Base-by-base conservation (phyloP, 2,113 vertebrate genomes). In the Malurus melanocephalus region DNA sequence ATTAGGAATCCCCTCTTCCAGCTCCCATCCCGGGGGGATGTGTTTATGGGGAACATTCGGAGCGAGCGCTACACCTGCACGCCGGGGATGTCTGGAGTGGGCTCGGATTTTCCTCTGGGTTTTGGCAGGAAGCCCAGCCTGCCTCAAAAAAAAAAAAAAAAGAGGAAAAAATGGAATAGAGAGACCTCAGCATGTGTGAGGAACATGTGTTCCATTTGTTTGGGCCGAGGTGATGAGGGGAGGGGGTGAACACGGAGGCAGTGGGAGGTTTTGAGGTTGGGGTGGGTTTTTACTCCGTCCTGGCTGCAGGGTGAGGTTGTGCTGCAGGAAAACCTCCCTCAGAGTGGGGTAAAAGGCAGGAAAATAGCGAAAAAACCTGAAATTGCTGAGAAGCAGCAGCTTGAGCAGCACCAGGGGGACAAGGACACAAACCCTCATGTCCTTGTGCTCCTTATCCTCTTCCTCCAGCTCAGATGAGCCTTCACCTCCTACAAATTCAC, bases 71-170 rank as follows among this genome's bases (percentile, higher is more conserved):
- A 65, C 95, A 96, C 94, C 96, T 96, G 93, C 95, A 89, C 80
- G 0, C 87, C 59, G n/a, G 90, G 96, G 91, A 92, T 91, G 86
- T 68, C 90, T 96, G 93, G 66, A 93, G 78, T 16, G 60, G 93
- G 87, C 49, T 72, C 43, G 79, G 94, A 87, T 89, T 96, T 96
- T 95, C 95, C 95, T 95, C 30, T 90, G 94, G 88, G 90, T 62
- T 83, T 80, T 95, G 96, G n/a, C n/a, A 92, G 82, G 49, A 43
- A 80, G 94, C 96, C 95, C 90, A 80, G 90, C 30, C 84, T 67
- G 53, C 80, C 80, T 87, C 64, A 19, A 35, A 35, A 35, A 35
- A 35, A 78, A 85, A 81, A 38, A 38, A 38, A 80, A 56, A 28
- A 16, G 38, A 28, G 6, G 2, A 56, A 49, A 7, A 56, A 60